These are phyloP conservation scores for Notechis scutatus DNA, from an alignment of 2,113 vertebrate genomes.

Conservation along the genomic window DNA sequence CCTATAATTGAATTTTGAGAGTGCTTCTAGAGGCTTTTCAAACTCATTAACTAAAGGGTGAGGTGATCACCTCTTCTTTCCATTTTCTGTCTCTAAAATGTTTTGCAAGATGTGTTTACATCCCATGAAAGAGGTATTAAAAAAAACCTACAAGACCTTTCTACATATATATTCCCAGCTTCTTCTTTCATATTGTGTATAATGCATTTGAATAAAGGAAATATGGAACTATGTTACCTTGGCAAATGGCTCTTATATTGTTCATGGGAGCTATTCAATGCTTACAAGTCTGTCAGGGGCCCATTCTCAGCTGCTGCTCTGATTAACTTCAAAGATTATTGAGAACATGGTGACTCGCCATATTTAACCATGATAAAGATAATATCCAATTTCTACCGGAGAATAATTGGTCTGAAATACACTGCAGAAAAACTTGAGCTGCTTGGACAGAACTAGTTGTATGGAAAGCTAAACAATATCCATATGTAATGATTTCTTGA, in stretches of 20 bases:
- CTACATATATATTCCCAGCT: neutral
- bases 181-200: neutral
- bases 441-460: slow-evolving; percentile 31
- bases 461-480: slow-evolving; percentile 56
- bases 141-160: neutral
- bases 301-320: neutral
- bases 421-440: slow-evolving; percentile 32
- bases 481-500: slow-evolving; percentile 60
- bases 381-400: slow-evolving; percentile 42
- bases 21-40: neutral
- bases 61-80: neutral
- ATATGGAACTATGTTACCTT: fast-evolving
- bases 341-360: slow-evolving; percentile 2
- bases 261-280: neutral
- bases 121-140: neutral
- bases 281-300: neutral
- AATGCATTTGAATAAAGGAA: neutral
- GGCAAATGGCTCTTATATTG: neutral
- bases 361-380: neutral
- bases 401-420: slow-evolving; percentile 37
- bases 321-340: neutral
- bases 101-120: neutral
- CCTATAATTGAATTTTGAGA: neutral
- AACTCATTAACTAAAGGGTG: neutral
- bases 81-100: neutral